These are phyloP conservation scores for Apotomis turbidana DNA, from an alignment of 2,888 invertebrate species.

Conservation along the genomic window DNA sequence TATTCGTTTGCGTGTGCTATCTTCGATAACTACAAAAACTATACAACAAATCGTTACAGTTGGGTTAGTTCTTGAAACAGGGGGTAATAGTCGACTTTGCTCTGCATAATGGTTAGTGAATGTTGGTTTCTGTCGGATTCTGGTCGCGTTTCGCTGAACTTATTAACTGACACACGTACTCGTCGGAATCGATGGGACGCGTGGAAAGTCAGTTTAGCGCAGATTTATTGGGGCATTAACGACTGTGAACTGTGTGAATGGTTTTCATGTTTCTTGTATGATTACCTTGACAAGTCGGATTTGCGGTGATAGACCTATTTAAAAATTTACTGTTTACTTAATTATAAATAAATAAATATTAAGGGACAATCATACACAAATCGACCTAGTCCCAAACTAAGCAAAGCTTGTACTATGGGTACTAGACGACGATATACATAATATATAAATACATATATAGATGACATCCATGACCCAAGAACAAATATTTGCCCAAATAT, in stretches of 20 bases:
- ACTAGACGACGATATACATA: too few species aligned
- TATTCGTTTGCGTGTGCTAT: background rate
- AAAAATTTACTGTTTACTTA: too few species aligned
- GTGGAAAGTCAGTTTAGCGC: background rate
- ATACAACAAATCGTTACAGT: background rate
- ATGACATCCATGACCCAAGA: too few species aligned
- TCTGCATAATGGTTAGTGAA: background rate
- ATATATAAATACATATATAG: too few species aligned
- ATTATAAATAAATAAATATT: too few species aligned
- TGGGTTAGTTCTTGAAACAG: background rate
- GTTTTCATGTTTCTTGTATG: background rate
- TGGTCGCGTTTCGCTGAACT: background rate
- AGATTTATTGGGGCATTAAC: conserved; percentile 6
- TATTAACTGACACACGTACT: conserved; percentile 7
- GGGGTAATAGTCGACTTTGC: background rate
- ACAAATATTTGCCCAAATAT: too few species aligned
- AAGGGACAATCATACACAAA: too few species aligned
- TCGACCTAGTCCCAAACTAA: too few species aligned
- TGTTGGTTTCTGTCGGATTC: background rate
- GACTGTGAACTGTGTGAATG: background rate
- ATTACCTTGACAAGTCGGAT: background rate
- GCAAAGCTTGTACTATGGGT: too few species aligned
- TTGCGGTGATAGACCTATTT: too few species aligned
- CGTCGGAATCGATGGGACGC: conserved; percentile 5
- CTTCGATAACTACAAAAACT: background rate